Base-by-base conservation (phyloP, 1,140 invertebrate species). In the Drosophila persimilis region DNA sequence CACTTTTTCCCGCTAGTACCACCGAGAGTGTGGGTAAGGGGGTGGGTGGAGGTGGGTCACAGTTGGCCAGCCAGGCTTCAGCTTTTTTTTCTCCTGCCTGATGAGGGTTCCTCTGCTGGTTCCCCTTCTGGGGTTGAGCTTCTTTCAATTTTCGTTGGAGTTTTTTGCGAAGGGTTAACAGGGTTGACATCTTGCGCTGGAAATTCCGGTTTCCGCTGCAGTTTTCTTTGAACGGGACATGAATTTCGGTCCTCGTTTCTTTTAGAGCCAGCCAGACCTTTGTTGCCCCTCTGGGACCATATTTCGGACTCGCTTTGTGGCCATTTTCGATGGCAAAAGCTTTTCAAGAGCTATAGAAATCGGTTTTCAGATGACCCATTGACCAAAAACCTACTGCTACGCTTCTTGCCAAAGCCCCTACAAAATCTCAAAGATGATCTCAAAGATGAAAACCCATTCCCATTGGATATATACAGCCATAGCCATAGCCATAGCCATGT, bases 191-290 rank as follows among this genome's bases (percentile, higher is more conserved):
- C 80, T 85, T 85, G 80, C 58, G 81, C 77, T 81, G 77, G 81
- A 81, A 86, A 77, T 85, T 85, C 80, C 80, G 81, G 80, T 86
- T 85, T 85, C 80, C 80, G 81, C 57, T 85, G 77, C 81, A 86
- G 73, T 85, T 85, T 81, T 80, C 81, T 85, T 86, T 86, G 77
- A 77, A 51, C 53, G 53, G 26, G 3, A 43, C 80, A 71, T 74
- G 51, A 63, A 51, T 39, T 73, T 63, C 67, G 47, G 47, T 41
- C 45, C 55, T 39, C 45, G 35, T 58, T 60, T 57, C 24, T 44
- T 48, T 58, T 54, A 47, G 66, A 53, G 13, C 15, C 52, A 20
- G 35, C 9, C 35, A 13, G 35, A 2, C 35, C 51, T 61, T 73
- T 73, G 71, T 65, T 64, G 70, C 67, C 35, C 35, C 53, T 59